Evolutionary conservation across 1,140 invertebrate species (phyloP).

Genomic region (Brachionus angularis): DNA sequence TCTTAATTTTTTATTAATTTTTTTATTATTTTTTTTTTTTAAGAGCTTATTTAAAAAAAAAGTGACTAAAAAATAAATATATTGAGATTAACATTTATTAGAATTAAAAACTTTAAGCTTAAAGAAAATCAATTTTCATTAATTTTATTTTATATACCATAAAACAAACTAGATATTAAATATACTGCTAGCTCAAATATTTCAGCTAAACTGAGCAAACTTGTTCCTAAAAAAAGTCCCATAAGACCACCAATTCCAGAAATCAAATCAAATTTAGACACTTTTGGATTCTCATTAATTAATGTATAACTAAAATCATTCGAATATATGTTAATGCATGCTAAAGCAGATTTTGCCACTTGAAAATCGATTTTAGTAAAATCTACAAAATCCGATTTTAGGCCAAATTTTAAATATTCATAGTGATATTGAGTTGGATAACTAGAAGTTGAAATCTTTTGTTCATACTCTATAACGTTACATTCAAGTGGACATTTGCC

Average conservation of each 20-base stretch:
- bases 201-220: not conserved
- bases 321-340: not conserved
- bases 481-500: slow-evolving; percentile 8
- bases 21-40: no score
- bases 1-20: no score
- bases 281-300: not conserved
- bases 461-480: not conserved
- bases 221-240: slow-evolving; percentile 14
- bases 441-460: not conserved
- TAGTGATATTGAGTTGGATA: not conserved
- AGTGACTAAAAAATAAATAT: no score
- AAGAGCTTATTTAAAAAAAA: no score
- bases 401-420: no score
- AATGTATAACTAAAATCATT: not conserved
- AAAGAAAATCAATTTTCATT: no score
- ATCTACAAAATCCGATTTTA: no score
- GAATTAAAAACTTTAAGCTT: no score
- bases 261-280: not conserved
- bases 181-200: not conserved
- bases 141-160: no score
- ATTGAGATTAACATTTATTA: no score
- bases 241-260: slow-evolving; percentile 11
- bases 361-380: not conserved
- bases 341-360: not conserved
- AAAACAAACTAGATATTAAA: no score